phyloP scores from a whole-genome alignment of 2,888 invertebrate genomes.

The Phyllotreta striolata region DNA sequence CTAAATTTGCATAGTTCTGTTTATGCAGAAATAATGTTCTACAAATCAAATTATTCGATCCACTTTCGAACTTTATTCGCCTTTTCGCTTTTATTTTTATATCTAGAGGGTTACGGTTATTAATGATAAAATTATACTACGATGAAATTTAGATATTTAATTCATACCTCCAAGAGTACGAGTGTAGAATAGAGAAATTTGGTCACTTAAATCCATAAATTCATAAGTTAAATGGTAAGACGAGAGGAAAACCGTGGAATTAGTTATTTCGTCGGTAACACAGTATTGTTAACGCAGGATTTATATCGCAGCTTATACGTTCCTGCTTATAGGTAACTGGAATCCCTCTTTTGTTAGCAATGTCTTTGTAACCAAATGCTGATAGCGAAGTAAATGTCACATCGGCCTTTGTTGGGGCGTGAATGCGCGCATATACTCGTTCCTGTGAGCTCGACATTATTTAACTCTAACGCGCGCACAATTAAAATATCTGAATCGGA shows the following conservation, averaged over 20 bases:
- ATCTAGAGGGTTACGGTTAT: no score
- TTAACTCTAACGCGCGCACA: conserved; percentile 29
- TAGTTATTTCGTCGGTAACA: conserved; percentile 34
- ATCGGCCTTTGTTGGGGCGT: conserved; percentile 39
- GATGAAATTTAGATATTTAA: background rate
- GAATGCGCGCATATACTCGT: conserved; percentile 40
- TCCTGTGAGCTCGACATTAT: conserved; percentile 36
- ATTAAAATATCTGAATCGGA: background rate
- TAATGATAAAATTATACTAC: background rate
- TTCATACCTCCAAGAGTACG: background rate
- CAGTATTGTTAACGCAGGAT: conserved; percentile 44
- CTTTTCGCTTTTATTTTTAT: no score
- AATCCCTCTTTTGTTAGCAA: conserved; percentile 46
- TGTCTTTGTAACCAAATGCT: conserved; percentile 46
- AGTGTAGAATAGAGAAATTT: conserved; percentile 15
- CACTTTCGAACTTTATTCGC: no score
- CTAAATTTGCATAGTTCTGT: no score
- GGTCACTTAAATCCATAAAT: conserved; percentile 37
- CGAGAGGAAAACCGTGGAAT: conserved; percentile 36
- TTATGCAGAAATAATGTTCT: no score
- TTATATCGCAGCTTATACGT: conserved; percentile 39
- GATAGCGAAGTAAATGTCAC: conserved; percentile 43
- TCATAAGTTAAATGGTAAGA: conserved; percentile 39
- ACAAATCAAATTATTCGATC: no score
- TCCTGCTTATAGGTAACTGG: conserved; percentile 44